A percentile compares a stretch with the other conserved stretches of the same genome.
Evolutionary conservation across 2,888 invertebrate species (phyloP).

Genomic region (Dicroscelio sp.): DNA sequence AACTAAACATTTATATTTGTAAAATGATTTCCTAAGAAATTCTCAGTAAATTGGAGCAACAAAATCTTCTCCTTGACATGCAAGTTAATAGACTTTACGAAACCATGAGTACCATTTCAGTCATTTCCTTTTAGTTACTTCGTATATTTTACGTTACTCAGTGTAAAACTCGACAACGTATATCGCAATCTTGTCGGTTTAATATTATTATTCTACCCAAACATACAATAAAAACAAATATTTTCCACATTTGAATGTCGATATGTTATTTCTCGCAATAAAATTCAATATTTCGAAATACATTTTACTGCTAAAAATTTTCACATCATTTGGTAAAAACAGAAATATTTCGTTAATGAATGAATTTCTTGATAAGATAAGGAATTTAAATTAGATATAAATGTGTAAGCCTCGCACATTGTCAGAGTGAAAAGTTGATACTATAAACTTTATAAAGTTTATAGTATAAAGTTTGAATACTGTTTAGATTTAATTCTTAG

Average conservation of each 20-base stretch:
- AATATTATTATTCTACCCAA: slow-evolving; percentile 50
- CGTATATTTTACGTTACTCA: slow-evolving; percentile 72
- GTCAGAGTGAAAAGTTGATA: no score
- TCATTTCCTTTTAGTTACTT: slow-evolving; percentile 66
- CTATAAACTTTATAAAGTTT: no score
- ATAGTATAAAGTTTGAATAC: no score
- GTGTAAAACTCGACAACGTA: slow-evolving; percentile 58
- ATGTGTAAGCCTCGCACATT: no score
- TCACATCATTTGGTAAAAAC: no score
- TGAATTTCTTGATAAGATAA: no score
- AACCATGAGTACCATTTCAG: slow-evolving; percentile 62
- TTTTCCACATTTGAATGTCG: neutral
- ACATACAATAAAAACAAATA: slow-evolving; percentile 40
- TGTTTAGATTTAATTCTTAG: no score
- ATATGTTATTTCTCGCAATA: neutral
- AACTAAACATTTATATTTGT: no score
- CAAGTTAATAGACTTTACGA: slow-evolving; percentile 62
- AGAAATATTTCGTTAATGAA: no score
- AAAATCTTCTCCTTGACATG: slow-evolving; percentile 36
- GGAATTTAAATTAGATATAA: no score
- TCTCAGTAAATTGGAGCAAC: slow-evolving; percentile 38
- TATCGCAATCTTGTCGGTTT: slow-evolving; percentile 67
- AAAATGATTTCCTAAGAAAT: no score
- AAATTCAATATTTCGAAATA: slow-evolving; percentile 6
- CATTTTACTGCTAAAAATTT: neutral